Base-by-base conservation (phyloP, 2,888 invertebrate genomes). In the Rosalia funebris region DNA sequence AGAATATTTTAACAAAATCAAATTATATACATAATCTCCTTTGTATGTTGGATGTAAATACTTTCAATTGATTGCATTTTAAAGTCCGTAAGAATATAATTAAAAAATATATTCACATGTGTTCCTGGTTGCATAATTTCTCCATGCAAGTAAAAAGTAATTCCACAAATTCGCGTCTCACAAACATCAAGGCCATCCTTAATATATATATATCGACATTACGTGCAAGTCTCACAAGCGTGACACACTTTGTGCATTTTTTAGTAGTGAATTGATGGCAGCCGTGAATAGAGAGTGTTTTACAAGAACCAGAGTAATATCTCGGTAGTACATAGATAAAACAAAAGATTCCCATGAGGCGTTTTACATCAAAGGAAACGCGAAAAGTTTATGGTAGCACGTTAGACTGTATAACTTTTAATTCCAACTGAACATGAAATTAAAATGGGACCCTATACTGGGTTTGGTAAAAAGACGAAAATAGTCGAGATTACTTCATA, bases 401-500 rank as follows among this genome's bases (percentile, higher is more conserved):
- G 25, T 37, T n/a, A 20, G 15, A 50, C 20, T n/a, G 9, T 9
- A 10, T 12, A 19, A 50, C 37, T 39, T 50, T 50, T 50, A 50
- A 50, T 39, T 50, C 36, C 19, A 36, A 36, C 39, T 25, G 4
- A 2, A 15, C 37, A 15, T 12, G 50, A 19, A 44, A 44, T 17
- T 44, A 50, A 15, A 39, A n/a, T 7, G 50, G 25, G 14, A 39
- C 25, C 25, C 9, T 9, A 9, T 3, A 25, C 25, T 3, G 9
- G 25, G 59, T 54, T 34, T 54, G 31, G 34, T 31, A 52, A 45
- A 67, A 67, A 55, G 63, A 63, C 44, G 55, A 67, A 60, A 63
- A 63, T 60, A 61, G 50, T 45, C 56, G 58, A 61, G 59, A 63
- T 65, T 63, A 65, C 59, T 60, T 68, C 57, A 65, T 65, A 63